Percentiles rank a stretch among this genome's conserved stretches.
Evolutionary conservation across 2,888 invertebrate genomes (phyloP).

Genomic region (Eupithecia subfuscata): DNA sequence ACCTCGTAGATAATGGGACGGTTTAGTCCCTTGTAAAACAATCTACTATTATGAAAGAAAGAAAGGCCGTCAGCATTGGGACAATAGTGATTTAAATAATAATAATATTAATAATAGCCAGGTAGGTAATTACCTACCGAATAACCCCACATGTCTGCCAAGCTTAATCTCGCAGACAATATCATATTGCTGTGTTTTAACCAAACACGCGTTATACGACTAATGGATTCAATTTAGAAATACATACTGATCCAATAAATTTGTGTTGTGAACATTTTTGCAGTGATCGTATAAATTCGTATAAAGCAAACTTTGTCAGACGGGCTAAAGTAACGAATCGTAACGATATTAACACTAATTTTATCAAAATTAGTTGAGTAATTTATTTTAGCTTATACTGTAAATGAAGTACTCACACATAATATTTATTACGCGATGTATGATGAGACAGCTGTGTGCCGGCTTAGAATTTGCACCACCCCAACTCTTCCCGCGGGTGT

Average conservation of each 20-base stretch:
- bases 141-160: constrained; percentile 8
- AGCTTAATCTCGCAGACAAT: constrained; percentile 28
- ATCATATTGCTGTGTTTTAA: constrained; percentile 33
- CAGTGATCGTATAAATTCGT: neutral
- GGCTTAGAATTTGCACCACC: no score
- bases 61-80: neutral
- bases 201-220: constrained; percentile 13
- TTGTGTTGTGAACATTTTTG: constrained; percentile 2
- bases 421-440: no score
- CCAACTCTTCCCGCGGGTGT: no score
- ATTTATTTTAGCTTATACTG: neutral
- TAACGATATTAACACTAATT: neutral
- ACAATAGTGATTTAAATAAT: neutral
- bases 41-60: no score
- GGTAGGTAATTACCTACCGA: constrained; percentile 2
- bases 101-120: neutral
- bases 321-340: neutral
- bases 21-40: no score
- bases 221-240: constrained; percentile 39
- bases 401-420: neutral
- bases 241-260: constrained; percentile 35
- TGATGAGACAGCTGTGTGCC: no score
- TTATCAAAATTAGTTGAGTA: neutral
- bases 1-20: no score
- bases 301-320: neutral